Conservation (phyloP, 2,113 vertebrate species). For the Colinus virginianus region DNA sequence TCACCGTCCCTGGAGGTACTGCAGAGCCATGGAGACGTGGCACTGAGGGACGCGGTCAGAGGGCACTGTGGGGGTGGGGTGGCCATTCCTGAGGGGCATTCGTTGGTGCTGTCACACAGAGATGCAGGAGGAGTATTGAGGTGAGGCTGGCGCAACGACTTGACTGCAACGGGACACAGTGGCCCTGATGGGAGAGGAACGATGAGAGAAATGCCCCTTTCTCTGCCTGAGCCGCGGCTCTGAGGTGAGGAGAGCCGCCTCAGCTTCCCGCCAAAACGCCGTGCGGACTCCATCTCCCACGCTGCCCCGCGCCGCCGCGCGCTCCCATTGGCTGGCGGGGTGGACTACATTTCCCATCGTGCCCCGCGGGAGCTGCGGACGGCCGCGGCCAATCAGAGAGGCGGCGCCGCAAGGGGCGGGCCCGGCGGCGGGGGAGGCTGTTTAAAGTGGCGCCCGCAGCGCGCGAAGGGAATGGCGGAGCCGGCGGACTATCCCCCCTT, state of each 20-base stretch:
- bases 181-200: too few species aligned
- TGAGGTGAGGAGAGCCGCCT: not conserved
- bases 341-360: constrained; percentile 67
- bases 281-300: constrained; percentile 78
- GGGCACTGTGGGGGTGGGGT: too few species aligned
- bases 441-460: constrained; percentile 76
- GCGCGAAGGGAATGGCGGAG: constrained; percentile 82
- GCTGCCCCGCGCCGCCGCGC: not conserved
- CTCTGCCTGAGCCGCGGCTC: too few species aligned
- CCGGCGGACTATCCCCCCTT: constrained; percentile 81
- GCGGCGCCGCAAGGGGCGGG: constrained; percentile 47
- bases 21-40: too few species aligned
- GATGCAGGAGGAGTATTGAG: too few species aligned
- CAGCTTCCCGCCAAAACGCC: not conserved
- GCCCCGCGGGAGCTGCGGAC: constrained; percentile 69
- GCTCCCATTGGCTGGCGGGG: not conserved
- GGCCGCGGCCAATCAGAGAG: constrained; percentile 61
- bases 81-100: accelerated
- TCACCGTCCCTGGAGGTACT: too few species aligned
- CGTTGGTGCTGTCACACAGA: accelerated
- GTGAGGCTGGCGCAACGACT: too few species aligned
- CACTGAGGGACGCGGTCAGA: too few species aligned
- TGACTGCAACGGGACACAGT: too few species aligned
- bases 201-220: too few species aligned
- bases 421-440: constrained; percentile 49